Evolutionary conservation across 2,888 invertebrate species (phyloP).

Genomic region (Drosophila borealis): DNA sequence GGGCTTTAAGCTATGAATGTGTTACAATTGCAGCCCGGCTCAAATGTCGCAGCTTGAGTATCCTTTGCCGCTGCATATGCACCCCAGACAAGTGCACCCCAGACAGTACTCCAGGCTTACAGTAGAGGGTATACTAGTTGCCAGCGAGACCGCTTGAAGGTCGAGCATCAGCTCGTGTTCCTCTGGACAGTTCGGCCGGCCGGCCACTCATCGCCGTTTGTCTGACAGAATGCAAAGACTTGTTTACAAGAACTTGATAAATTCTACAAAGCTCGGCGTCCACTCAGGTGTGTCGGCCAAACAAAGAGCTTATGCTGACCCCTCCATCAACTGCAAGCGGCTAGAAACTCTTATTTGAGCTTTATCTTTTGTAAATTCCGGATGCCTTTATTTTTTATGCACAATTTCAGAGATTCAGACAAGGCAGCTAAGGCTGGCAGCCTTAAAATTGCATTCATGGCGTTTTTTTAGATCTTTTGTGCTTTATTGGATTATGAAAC

Average conservation of each 20-base stretch:
- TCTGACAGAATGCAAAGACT: conserved; percentile 43
- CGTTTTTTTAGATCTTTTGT: not conserved
- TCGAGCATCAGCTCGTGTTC: conserved; percentile 28
- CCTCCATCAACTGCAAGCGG: not conserved
- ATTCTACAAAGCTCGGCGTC: conserved; percentile 43
- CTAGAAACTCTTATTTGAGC: not conserved
- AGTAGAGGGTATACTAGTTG: conserved; percentile 26
- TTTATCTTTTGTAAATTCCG: conserved; percentile 5
- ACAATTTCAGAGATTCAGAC: conserved; percentile 1
- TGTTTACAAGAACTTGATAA: conserved; percentile 49
- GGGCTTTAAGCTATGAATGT: conserved; percentile 46
- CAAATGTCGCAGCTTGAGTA: conserved; percentile 52
- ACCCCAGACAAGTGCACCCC: conserved; percentile 16
- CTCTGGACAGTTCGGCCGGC: not conserved
- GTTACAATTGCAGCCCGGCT: conserved; percentile 4
- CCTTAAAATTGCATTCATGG: not conserved
- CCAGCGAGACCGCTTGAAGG: conserved; percentile 48
- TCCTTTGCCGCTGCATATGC: conserved; percentile 52
- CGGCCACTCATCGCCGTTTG: conserved; percentile 34
- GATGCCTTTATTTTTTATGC: conserved; percentile 8
- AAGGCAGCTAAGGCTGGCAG: not conserved
- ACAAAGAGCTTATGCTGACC: conserved; percentile 35
- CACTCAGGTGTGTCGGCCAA: conserved; percentile 64
- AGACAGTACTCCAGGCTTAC: conserved; percentile 33
- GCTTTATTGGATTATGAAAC: not conserved